Conservation (phyloP, 1,140 invertebrate species). For the Bombus ignitus region DNA sequence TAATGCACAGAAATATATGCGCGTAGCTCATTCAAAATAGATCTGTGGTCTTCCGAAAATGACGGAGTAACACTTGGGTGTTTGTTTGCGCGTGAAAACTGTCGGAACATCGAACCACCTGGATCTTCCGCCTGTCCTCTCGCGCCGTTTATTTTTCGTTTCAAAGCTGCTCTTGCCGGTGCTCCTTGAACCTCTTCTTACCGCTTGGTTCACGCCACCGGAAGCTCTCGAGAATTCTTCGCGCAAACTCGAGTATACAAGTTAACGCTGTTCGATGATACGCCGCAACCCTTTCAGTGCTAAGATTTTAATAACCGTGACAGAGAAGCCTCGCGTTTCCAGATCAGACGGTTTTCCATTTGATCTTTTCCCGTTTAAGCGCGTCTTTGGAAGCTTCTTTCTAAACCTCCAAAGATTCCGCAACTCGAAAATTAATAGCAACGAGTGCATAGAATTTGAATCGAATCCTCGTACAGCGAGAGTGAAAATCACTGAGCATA, state of each 20-base stretch:
- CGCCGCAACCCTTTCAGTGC: not conserved
- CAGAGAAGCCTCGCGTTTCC: not conserved
- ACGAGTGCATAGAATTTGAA: too few species aligned
- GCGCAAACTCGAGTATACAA: constrained; percentile 36
- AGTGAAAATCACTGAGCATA: too few species aligned
- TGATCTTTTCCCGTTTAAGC: not conserved
- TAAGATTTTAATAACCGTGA: not conserved
- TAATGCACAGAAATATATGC: too few species aligned
- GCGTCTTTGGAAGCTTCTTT: too few species aligned
- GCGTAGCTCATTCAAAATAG: not conserved
- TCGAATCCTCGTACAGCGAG: too few species aligned
- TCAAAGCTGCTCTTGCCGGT: constrained; percentile 19
- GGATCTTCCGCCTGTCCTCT: constrained; percentile 38
- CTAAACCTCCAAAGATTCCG: too few species aligned
- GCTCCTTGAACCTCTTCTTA: constrained; percentile 14
- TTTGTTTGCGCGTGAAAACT: constrained; percentile 41
- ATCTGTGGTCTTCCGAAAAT: not conserved
- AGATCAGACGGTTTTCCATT: not conserved
- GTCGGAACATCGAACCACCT: constrained; percentile 57
- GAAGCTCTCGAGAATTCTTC: constrained; percentile 47
- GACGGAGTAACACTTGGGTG: not conserved
- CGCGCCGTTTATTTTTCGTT: constrained; percentile 43
- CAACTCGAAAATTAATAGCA: too few species aligned
- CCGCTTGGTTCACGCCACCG: constrained; percentile 32
- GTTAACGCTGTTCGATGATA: constrained; percentile 27